A percentile compares a stretch with the other conserved stretches of the same genome.
phyloP scores from a whole-genome alignment of 2,888 invertebrate species.

The Lasioglossum calceatum region DNA sequence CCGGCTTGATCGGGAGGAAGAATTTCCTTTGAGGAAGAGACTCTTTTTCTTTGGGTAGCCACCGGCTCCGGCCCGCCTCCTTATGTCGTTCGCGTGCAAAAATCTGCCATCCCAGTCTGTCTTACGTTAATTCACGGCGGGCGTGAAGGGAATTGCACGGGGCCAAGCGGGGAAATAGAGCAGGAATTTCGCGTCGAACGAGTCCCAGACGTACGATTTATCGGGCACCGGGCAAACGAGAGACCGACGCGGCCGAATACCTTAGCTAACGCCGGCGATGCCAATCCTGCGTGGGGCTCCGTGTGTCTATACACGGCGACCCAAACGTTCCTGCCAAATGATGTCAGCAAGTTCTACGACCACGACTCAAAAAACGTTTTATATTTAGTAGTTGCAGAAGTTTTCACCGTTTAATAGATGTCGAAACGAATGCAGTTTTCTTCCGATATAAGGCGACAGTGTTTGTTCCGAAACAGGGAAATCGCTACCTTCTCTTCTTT shows the following conservation, averaged over 20 bases:
- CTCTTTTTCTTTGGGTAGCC: not conserved
- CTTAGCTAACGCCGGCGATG: not conserved
- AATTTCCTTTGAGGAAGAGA: slow-evolving; percentile 65
- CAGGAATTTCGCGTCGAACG: slow-evolving; percentile 53
- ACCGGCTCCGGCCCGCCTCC: not conserved
- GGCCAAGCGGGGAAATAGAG: slow-evolving; percentile 18
- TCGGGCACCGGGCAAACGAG: slow-evolving; percentile 41
- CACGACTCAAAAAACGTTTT: not conserved
- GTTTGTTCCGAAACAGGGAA: no score
- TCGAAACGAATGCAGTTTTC: no score
- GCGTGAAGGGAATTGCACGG: slow-evolving; percentile 37
- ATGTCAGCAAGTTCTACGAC: not conserved
- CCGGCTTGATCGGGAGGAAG: slow-evolving; percentile 47
- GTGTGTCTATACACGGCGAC: no score
- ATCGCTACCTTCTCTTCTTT: no score
- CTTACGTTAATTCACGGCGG: slow-evolving; percentile 8
- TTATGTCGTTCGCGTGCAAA: not conserved
- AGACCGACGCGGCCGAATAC: slow-evolving; percentile 5
- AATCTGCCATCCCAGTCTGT: not conserved
- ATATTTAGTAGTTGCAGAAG: not conserved
- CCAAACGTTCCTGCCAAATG: not conserved
- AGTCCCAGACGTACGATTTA: slow-evolving; percentile 56
- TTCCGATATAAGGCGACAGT: no score
- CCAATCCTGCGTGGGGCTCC: not conserved
- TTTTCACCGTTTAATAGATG: no score